Evolutionary conservation across 2,113 vertebrate species (phyloP).

Genomic region (Ramphastos sulfuratus): DNA sequence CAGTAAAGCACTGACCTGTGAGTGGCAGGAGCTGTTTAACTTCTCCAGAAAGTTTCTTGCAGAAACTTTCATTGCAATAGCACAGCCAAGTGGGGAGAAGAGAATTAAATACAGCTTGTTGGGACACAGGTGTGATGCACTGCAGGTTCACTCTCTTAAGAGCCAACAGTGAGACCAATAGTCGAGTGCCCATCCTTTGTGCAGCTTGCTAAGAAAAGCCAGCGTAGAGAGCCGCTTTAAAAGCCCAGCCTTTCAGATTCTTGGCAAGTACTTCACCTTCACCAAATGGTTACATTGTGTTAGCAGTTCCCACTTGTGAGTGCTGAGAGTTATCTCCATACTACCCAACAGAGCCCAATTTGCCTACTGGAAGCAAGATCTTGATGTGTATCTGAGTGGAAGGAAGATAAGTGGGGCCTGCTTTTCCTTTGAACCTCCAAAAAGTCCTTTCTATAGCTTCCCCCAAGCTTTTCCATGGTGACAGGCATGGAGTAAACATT

Average conservation of each 20-base stretch:
- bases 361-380: background rate
- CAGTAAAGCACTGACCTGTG: background rate
- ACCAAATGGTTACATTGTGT: background rate
- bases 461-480: background rate
- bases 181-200: background rate
- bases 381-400: background rate
- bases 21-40: background rate
- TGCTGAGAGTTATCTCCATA: background rate
- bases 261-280: background rate
- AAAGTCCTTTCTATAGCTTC: background rate
- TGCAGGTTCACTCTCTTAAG: background rate
- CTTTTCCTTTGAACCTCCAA: background rate
- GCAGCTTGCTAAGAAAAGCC: background rate
- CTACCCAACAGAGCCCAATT: background rate
- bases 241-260: background rate
- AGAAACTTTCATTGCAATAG: background rate
- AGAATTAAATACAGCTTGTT: rapidly evolving
- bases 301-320: background rate
- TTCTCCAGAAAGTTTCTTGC: background rate
- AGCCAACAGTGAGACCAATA: background rate
- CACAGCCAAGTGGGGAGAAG: background rate
- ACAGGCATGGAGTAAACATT: background rate
- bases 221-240: background rate
- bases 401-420: background rate
- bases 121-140: background rate